Conservation (phyloP, 1,140 invertebrate species). For the Microvelia longipes region DNA sequence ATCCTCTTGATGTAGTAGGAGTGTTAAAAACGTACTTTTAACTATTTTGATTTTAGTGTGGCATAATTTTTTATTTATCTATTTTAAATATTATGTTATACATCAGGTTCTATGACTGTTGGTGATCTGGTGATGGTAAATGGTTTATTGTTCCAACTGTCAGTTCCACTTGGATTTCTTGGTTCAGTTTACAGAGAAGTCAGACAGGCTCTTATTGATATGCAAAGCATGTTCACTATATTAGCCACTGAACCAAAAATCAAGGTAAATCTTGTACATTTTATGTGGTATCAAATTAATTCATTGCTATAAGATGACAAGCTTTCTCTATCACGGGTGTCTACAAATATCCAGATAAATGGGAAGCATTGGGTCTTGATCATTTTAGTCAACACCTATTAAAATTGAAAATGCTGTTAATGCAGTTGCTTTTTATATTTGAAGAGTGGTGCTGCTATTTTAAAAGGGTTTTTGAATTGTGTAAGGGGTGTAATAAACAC, state of each 20-base stretch:
- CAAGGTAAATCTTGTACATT: constrained; percentile 41
- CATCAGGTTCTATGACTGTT: constrained; percentile 84
- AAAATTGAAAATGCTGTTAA: too few relatives aligned
- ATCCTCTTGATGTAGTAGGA: too few relatives aligned
- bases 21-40: too few relatives aligned
- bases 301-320: not conserved
- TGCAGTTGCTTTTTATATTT: too few relatives aligned
- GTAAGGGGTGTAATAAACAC: too few relatives aligned
- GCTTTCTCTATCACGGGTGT: constrained; percentile 2
- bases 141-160: constrained; percentile 91
- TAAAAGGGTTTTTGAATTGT: too few relatives aligned
- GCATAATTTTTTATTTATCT: too few relatives aligned
- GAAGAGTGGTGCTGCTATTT: too few relatives aligned
- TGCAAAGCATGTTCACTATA: constrained; percentile 96
- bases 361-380: not conserved
- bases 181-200: constrained; percentile 97
- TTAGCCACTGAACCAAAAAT: constrained; percentile 67
- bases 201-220: constrained; percentile 88
- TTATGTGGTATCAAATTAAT: constrained; percentile 3
- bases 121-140: constrained; percentile 99
- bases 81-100: too few relatives aligned
- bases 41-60: too few relatives aligned
- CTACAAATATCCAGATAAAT: not conserved
- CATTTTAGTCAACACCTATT: too few relatives aligned
- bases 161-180: constrained; percentile 87